Conservation (phyloP, 2,113 vertebrate species). For the Phalacrocorax aristotelis region DNA sequence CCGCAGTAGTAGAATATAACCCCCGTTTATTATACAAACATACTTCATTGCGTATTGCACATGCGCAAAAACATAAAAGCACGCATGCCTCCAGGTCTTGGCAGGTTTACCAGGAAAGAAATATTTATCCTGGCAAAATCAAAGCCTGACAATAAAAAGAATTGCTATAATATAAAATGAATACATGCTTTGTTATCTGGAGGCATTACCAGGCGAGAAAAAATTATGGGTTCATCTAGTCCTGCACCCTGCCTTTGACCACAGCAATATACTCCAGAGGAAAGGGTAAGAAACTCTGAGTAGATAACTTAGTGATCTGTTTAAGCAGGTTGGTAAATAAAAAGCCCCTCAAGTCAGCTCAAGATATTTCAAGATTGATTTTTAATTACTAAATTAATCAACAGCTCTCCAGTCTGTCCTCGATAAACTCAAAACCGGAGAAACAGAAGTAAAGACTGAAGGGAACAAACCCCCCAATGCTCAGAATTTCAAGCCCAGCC, state of each 20-base stretch:
- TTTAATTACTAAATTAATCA: not conserved
- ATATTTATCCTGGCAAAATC: conserved; percentile 37
- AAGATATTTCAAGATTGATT: not conserved
- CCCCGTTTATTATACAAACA: not conserved
- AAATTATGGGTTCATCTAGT: rapidly evolving
- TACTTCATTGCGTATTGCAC: not conserved
- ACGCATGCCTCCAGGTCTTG: not conserved
- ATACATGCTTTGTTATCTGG: not conserved
- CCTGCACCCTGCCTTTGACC: not conserved
- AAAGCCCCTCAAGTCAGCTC: not conserved
- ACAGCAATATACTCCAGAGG: not conserved
- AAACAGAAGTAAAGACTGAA: not conserved
- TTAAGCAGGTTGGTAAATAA: not conserved
- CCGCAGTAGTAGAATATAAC: not conserved
- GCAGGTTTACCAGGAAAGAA: not conserved
- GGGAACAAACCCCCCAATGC: not conserved
- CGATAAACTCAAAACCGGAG: not conserved
- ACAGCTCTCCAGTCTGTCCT: not conserved
- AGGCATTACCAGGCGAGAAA: not conserved
- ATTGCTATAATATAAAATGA: not conserved
- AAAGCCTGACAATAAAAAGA: conserved; percentile 18
- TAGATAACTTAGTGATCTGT: not conserved
- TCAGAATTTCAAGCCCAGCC: not conserved
- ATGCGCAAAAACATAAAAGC: not conserved
- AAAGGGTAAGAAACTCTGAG: not conserved